A percentile compares a stretch with the other conserved stretches of the same genome.
phyloP scores from a whole-genome alignment of 2,113 vertebrate genomes.

The Asarcornis scutulata region DNA sequence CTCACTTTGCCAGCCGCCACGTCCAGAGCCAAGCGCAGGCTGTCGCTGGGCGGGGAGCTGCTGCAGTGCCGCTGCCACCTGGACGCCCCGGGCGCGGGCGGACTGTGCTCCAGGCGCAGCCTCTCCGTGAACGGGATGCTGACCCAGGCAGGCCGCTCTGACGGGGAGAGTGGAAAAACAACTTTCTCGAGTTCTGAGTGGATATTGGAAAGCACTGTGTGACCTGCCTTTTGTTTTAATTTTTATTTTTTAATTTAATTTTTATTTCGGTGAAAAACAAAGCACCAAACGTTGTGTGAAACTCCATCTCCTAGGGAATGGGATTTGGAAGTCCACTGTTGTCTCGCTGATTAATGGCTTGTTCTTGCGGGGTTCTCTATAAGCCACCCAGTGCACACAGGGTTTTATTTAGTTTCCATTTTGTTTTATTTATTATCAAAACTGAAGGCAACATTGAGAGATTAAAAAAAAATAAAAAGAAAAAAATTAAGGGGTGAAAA shows the following conservation, averaged over 20 bases:
- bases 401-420: conserved; percentile 19
- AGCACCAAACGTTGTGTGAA: conserved; percentile 62
- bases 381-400: conserved; percentile 58
- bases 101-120: conserved; percentile 86
- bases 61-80: conserved; percentile 69
- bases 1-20: conserved; percentile 89
- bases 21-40: conserved; percentile 84
- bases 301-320: conserved; percentile 43
- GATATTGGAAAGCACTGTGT: conserved; percentile 94
- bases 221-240: conserved; percentile 67
- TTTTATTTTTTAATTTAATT: conserved; percentile 19
- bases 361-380: conserved; percentile 42
- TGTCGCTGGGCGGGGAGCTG: conserved; percentile 86
- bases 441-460: conserved; percentile 52
- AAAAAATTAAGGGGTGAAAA: conserved; percentile 24
- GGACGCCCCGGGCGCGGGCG: conserved; percentile 73
- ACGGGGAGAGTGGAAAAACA: conserved; percentile 77
- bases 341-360: conserved; percentile 75
- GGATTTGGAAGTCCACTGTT: conserved; percentile 76
- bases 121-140: conserved; percentile 91
- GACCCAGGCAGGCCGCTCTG: conserved; percentile 73
- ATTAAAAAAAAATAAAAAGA: background rate
- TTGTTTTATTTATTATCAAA: conserved; percentile 49
- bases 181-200: conserved; percentile 88
- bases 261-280: conserved; percentile 46